These are phyloP conservation scores for Tinamus guttatus DNA, from an alignment of 2,113 vertebrate species.

Conservation along the genomic window DNA sequence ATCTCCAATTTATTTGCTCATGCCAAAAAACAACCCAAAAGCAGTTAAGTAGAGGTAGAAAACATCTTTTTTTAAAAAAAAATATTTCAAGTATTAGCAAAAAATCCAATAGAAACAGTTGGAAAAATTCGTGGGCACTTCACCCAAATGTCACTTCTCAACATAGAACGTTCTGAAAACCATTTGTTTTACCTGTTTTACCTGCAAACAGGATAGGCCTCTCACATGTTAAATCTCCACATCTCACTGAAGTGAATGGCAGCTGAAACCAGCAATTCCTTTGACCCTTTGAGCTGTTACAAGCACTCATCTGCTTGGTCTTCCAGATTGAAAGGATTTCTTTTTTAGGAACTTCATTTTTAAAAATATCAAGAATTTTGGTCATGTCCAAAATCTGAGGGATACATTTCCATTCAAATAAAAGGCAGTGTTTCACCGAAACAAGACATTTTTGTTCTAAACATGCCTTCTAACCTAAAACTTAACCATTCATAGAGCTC, in stretches of 20 bases:
- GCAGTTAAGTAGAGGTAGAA: rapidly evolving
- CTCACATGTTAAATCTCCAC: background rate
- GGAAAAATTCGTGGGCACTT: background rate
- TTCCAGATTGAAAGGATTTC: background rate
- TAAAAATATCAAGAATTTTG: background rate
- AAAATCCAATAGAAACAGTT: background rate
- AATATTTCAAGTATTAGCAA: background rate
- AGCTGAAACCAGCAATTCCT: background rate
- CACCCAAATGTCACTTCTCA: background rate
- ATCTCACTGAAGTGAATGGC: background rate
- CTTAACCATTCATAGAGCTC: background rate
- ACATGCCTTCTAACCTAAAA: background rate
- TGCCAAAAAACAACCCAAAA: background rate
- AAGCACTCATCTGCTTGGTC: background rate
- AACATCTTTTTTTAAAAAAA: background rate
- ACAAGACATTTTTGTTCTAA: background rate
- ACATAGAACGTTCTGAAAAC: background rate
- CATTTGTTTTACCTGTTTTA: background rate
- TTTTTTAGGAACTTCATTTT: background rate
- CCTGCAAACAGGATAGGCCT: background rate
- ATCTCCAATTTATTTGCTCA: background rate
- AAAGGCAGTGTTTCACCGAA: background rate
- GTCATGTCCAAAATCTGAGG: background rate
- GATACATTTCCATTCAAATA: background rate
- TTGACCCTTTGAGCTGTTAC: background rate